Conservation (phyloP, 2,797 vertebrate genomes). For the Coranthus polyacanthus region DNA sequence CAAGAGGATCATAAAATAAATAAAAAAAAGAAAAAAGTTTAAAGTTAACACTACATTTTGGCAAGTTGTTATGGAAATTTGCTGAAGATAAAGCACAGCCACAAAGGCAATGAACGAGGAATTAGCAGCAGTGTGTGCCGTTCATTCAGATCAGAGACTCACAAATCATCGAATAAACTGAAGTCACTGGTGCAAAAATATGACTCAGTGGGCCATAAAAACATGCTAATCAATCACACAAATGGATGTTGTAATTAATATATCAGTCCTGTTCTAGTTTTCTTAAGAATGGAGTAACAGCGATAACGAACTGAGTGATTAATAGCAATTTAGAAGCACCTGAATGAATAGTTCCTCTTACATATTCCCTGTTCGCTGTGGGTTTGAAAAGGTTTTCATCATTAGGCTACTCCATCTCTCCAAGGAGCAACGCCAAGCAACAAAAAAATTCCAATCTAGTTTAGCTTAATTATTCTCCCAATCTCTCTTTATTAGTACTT, state of each 20-base stretch:
- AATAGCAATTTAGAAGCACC: conserved; percentile 55
- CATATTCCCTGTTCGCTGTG: conserved; percentile 31
- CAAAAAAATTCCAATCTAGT: conserved; percentile 37
- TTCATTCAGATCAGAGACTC: conserved; percentile 23
- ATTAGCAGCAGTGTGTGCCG: conserved; percentile 32
- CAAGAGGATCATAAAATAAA: conserved; percentile 63
- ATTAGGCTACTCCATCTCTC: conserved; percentile 35
- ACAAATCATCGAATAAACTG: conserved; percentile 41
- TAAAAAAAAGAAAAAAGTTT: conserved; percentile 48
- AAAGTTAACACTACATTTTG: conserved; percentile 53
- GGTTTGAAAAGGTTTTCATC: conserved; percentile 61
- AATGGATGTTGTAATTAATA: conserved; percentile 50
- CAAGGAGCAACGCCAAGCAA: conserved; percentile 27
- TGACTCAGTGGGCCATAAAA: conserved; percentile 19
- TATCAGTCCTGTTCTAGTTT: conserved; percentile 41
- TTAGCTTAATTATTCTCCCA: conserved; percentile 60
- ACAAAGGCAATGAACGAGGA: conserved; percentile 55
- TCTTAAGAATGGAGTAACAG: conserved; percentile 31
- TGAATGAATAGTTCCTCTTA: conserved; percentile 41
- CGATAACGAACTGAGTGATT: conserved; percentile 51
- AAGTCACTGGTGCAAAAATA: conserved; percentile 34
- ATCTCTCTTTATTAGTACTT: conserved; percentile 37
- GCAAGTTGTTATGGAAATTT: conserved; percentile 49
- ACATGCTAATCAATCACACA: conserved; percentile 44
- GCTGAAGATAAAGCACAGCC: no score